Conservation (phyloP, 2,888 invertebrate species). For the Colletes collaris region DNA sequence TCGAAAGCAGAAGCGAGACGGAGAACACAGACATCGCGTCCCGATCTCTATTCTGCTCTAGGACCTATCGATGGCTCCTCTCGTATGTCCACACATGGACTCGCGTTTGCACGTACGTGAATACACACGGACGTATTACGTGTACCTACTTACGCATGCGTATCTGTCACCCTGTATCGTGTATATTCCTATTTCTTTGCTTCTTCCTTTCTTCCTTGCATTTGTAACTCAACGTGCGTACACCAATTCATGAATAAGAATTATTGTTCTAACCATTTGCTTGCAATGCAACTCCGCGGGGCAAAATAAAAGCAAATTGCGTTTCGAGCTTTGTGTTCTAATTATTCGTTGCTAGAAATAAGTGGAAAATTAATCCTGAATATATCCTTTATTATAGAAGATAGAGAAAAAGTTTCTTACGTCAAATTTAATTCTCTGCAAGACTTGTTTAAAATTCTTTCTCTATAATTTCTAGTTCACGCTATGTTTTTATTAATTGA, state of each 20-base stretch:
- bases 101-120: background rate
- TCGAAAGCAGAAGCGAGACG: slow-evolving; percentile 24
- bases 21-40: slow-evolving; percentile 66
- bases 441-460: too few relatives aligned
- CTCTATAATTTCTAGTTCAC: too few relatives aligned
- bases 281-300: too few relatives aligned
- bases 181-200: background rate
- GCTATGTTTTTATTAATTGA: too few relatives aligned
- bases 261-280: background rate
- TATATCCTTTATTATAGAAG: too few relatives aligned
- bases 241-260: slow-evolving; percentile 13
- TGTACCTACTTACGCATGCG: slow-evolving; percentile 33
- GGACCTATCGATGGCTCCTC: slow-evolving; percentile 45
- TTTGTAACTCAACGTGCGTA: background rate
- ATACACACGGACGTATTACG: background rate
- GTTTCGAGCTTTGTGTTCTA: too few relatives aligned
- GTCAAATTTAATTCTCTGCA: too few relatives aligned
- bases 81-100: slow-evolving; percentile 21
- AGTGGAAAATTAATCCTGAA: too few relatives aligned
- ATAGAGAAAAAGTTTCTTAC: too few relatives aligned
- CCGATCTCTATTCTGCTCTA: slow-evolving; percentile 68
- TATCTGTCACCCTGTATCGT: slow-evolving; percentile 26
- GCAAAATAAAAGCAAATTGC: too few relatives aligned
- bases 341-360: too few relatives aligned
- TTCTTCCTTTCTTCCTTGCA: background rate